These are phyloP conservation scores for Drosophila kikkawai DNA, from an alignment of 1,140 invertebrate genomes.

Conservation along the genomic window DNA sequence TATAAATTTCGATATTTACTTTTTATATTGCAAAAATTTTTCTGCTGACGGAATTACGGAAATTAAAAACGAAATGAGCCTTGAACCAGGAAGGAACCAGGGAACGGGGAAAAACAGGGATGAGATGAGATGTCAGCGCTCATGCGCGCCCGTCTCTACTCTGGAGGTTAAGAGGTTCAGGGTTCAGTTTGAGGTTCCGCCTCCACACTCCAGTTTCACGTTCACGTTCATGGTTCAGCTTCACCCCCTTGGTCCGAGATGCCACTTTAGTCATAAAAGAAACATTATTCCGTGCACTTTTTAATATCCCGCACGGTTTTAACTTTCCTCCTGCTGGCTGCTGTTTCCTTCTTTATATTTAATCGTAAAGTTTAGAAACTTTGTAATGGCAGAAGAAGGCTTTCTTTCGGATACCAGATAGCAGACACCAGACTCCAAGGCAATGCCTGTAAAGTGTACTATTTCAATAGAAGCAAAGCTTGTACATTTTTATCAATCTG, in stretches of 20 bases:
- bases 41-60: slow-evolving; percentile 85
- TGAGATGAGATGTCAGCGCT: slow-evolving; percentile 33
- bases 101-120: neutral
- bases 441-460: neutral
- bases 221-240: slow-evolving; percentile 3
- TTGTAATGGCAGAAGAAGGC: slow-evolving; percentile 62
- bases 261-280: slow-evolving; percentile 80
- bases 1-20: slow-evolving; percentile 85
- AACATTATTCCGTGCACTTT: slow-evolving; percentile 83
- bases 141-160: slow-evolving; percentile 64
- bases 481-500: neutral
- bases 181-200: slow-evolving; percentile 11
- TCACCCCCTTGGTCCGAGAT: slow-evolving; percentile 39
- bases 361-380: slow-evolving; percentile 84
- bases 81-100: slow-evolving; percentile 41
- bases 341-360: slow-evolving; percentile 54
- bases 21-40: slow-evolving; percentile 85
- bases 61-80: slow-evolving; percentile 85
- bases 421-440: too few species aligned
- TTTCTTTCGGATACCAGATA: neutral
- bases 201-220: neutral
- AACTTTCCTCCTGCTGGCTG: slow-evolving; percentile 47
- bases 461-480: neutral
- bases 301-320: slow-evolving; percentile 83
- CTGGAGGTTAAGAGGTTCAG: slow-evolving; percentile 55